Evolutionary conservation across 2,113 vertebrate genomes (phyloP).

Genomic region (Otis tarda): DNA sequence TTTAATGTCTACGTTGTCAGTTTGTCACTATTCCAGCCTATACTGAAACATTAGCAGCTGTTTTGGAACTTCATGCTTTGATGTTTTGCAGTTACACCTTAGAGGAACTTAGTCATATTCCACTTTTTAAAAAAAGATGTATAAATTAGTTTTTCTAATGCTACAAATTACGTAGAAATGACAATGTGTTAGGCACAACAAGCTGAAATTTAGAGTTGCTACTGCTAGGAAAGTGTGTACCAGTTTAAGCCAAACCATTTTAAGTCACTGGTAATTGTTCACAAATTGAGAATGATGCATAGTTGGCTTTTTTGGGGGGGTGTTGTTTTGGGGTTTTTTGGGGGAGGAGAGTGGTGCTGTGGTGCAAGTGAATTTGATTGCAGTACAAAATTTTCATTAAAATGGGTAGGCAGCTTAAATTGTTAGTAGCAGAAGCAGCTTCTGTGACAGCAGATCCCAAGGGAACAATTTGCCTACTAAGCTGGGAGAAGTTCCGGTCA

Average conservation of each 20-base stretch:
- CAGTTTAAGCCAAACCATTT: neutral
- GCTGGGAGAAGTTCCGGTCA: neutral
- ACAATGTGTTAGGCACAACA: neutral
- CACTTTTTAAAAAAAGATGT: neutral
- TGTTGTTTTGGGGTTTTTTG: neutral
- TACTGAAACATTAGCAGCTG: neutral
- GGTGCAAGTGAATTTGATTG: neutral
- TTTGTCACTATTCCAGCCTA: neutral
- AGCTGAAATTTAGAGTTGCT: neutral
- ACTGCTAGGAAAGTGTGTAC: neutral
- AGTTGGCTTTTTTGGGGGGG: neutral
- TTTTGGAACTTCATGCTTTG: neutral
- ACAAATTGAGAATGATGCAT: neutral
- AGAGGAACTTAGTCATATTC: neutral
- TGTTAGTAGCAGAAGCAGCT: neutral
- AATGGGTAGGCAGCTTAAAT: neutral
- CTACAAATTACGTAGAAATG: neutral
- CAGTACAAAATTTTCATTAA: neutral
- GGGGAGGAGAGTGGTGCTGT: neutral
- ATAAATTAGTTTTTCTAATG: neutral
- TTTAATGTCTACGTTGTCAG: neutral
- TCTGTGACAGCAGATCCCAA: neutral
- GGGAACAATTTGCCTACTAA: neutral
- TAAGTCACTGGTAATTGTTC: neutral
- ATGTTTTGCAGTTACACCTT: neutral